Evolutionary conservation across 2,888 invertebrate genomes (phyloP), one percentile per base, ranked within the genome.

Genomic region (Mimas tiliae): DNA sequence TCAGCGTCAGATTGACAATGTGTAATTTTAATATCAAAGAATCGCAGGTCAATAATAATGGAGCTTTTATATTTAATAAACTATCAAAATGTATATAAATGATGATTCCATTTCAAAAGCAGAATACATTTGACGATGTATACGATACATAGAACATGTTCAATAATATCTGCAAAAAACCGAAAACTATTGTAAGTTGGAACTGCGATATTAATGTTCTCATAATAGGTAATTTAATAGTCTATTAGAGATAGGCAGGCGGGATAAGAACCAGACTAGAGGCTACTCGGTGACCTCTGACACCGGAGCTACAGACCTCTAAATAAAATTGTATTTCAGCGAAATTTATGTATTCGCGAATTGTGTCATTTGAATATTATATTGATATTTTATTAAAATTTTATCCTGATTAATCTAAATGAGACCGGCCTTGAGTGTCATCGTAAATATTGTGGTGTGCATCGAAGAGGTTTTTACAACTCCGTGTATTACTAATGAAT

Each of bases 101-200:
- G n/a, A n/a, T n/a, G n/a, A n/a, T n/a, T n/a, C n/a, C n/a, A 65
- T 55, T 63, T 62, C 52, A 16, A 67, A 63, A 64, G 45, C 9
- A 19, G 42, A 68, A 72, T 67, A 65, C 67, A 72, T 72, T 74
- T 75, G 74, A 75, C 66, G 73, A 70, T 71, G n/a, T n/a, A n/a
- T n/a, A n/a, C n/a, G n/a, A n/a, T n/a, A n/a, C n/a, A 67, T 75
- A 72, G 68, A 74, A 74, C 74, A 74, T 74, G 72, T 58, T 70
- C 70, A 75, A 76, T 73, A 76, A 74, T 70, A 72, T 64, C 69
- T 45, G 69, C 69, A 72, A 77, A 74, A 72, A 67, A 68, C 70
- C 68, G 66, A 70, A 68, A 67, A 68, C 64, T 69, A 74, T 74
- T 78, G n/a, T n/a, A n/a, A n/a, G n/a, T n/a, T n/a, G 74, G 70